Evolutionary conservation across 2,797 vertebrate genomes (phyloP), one percentile per base, ranked within the genome.

Genomic region (Sciaenops ocellatus): DNA sequence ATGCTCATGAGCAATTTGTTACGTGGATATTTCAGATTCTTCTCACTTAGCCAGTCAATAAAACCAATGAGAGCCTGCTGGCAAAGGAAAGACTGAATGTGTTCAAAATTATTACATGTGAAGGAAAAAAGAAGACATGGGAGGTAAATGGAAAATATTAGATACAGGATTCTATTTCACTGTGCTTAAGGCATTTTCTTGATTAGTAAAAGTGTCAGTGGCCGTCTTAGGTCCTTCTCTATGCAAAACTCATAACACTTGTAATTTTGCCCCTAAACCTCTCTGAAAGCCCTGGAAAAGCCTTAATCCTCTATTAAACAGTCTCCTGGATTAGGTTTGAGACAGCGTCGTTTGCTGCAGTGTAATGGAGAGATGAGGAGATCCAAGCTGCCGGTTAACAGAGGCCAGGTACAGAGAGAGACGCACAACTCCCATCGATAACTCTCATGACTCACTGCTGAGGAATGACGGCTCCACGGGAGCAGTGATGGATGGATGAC

Each of bases 361-460:
- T 6, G 20, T 3, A 66, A 73, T 9, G 16, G 47, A 80, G 52
- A 59, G 34, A 84, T 22, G 64, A 87, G 44, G 54, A 41, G 64
- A 44, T 77, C 52, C 42, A 67, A 28, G 55, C 48, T 62, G 59
- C 63, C 67, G 68, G 59, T 47, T 73, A 73, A 74, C 70, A 67
- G 67, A 86, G 68, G 56, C 78, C 77, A 87, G 80, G 82, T 81
- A 90, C 65, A 78, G 28, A 76, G 24, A 73, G 38, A 84, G 54
- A 84, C 26, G 8, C 64, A 65, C 61, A 59, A 70, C 81, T 82
- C 70, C 78, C 77, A 77, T 76, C 64, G 20, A 87, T 85, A 85
- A 82, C 73, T 77, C 69, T 71, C 48, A 71, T 93, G 91, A 95
- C 87, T 94, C 94, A 95, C 74, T 74, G 4, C 83, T 77, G 66